Percentiles rank a stretch among this genome's conserved stretches.
phyloP scores from a whole-genome alignment of 2,797 vertebrate genomes.

The Hyperoplus lanceolatus region DNA sequence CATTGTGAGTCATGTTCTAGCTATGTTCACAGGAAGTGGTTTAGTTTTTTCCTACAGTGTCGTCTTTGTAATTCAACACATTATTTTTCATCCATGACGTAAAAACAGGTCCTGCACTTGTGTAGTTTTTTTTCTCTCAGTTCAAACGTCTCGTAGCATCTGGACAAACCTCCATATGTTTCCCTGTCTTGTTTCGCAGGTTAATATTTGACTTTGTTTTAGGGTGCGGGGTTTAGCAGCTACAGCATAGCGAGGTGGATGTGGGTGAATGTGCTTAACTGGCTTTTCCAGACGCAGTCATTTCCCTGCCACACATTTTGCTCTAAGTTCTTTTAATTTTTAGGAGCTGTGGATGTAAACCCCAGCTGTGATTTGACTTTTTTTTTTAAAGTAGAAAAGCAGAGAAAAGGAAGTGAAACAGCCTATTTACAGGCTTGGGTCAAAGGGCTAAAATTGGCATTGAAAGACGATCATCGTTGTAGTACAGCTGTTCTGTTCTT shows the following conservation, averaged over 20 bases:
- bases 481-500: background rate
- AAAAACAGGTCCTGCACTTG: background rate
- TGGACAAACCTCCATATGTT: background rate
- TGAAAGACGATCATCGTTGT: background rate
- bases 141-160: background rate
- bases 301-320: background rate
- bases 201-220: conserved; percentile 18
- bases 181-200: background rate
- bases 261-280: too few relatives aligned
- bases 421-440: background rate
- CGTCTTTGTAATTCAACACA: background rate
- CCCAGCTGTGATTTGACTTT: background rate
- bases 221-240: too few relatives aligned
- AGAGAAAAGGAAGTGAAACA: background rate
- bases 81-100: background rate
- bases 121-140: background rate
- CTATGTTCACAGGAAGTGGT: conserved; percentile 31
- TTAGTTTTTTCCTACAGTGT: background rate
- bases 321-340: background rate
- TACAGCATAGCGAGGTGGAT: too few relatives aligned
- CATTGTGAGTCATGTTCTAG: conserved; percentile 36
- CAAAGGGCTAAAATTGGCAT: conserved; percentile 12
- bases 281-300: too few relatives aligned
- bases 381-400: background rate
- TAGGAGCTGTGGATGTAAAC: background rate